phyloP scores from a whole-genome alignment of 2,113 vertebrate species.

The Agelaius phoeniceus region DNA sequence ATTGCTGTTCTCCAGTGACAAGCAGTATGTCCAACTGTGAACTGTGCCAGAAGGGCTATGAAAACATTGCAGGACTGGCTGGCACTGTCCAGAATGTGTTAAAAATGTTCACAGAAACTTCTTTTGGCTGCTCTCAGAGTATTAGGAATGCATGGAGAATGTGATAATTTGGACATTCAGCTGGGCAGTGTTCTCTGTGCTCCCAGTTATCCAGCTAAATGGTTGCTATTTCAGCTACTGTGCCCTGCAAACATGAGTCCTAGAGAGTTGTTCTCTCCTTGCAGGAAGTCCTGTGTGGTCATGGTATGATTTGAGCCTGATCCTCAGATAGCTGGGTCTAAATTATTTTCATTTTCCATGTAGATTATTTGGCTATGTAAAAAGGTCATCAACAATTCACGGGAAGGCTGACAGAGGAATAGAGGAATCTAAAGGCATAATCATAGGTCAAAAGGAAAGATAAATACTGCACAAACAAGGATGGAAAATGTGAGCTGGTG shows the following conservation, averaged over 20 bases:
- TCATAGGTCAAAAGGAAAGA: neutral
- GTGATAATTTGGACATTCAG: neutral
- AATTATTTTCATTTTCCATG: constrained; percentile 6
- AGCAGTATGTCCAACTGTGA: neutral
- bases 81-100: neutral
- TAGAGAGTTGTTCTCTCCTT: neutral
- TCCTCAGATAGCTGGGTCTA: neutral
- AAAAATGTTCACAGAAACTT: neutral
- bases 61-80: neutral
- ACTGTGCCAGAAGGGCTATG: rapidly evolving
- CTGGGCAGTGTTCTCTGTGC: neutral
- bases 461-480: neutral
- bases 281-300: neutral
- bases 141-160: neutral
- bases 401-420: neutral
- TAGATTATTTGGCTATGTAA: neutral
- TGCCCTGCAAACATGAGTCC: neutral
- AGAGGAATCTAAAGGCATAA: neutral
- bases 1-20: neutral
- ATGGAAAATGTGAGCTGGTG: neutral
- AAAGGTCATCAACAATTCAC: neutral
- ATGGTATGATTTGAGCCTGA: neutral
- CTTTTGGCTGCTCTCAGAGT: neutral
- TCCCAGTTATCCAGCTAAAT: neutral
- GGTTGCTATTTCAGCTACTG: neutral